These are phyloP conservation scores for Marasmarcha lunaedactyla DNA, from an alignment of 2,888 invertebrate genomes.

Conservation along the genomic window DNA sequence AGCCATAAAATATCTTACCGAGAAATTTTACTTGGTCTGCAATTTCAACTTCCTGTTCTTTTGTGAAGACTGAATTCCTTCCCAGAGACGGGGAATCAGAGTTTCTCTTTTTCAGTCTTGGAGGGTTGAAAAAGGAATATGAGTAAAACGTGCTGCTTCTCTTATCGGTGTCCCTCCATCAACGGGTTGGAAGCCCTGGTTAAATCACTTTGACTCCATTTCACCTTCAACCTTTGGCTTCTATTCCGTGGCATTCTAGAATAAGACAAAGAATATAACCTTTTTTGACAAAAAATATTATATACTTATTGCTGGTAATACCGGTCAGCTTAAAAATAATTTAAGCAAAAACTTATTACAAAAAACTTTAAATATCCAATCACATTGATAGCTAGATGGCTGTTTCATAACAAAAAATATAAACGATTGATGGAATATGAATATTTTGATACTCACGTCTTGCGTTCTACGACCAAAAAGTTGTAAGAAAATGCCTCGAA, in stretches of 20 bases:
- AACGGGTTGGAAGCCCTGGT: background rate
- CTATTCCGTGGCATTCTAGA: background rate
- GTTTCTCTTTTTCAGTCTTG: background rate
- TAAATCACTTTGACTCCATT: background rate
- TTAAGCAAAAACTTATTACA: no score
- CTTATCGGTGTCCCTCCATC: background rate
- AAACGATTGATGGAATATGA: no score
- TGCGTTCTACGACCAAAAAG: no score
- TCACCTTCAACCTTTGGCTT: background rate
- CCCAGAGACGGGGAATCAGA: background rate
- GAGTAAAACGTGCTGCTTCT: background rate
- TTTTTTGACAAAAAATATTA: background rate
- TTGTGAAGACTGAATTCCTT: slow-evolving; percentile 11
- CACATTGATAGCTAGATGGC: no score
- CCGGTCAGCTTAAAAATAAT: no score
- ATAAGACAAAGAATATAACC: background rate
- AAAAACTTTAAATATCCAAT: no score
- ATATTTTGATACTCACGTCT: no score
- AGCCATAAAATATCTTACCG: background rate
- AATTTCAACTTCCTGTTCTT: background rate
- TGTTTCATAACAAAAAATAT: no score
- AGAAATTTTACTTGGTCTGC: background rate
- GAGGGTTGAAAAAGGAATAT: background rate
- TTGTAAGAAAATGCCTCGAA: no score
- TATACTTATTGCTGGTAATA: no score